Evolutionary conservation across 2,888 invertebrate species (phyloP).

Genomic region (Diplazon laetatorius): DNA sequence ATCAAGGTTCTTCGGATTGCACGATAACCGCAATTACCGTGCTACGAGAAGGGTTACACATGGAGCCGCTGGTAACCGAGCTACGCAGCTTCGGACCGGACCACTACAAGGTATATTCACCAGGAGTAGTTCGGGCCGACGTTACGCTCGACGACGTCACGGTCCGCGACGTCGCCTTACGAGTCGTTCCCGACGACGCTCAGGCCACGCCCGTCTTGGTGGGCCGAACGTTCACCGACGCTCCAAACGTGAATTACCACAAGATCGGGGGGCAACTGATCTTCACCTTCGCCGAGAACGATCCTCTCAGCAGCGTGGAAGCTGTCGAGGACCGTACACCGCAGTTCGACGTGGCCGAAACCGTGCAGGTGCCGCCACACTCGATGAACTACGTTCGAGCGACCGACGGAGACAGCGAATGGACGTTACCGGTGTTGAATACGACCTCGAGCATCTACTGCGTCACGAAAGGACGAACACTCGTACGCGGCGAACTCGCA

Average conservation of each 20-base stretch:
- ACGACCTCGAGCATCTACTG: not conserved
- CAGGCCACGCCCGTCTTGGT: slow-evolving; percentile 48
- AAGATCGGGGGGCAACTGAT: slow-evolving; percentile 29
- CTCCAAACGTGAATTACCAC: slow-evolving; percentile 39
- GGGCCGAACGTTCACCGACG: slow-evolving; percentile 53
- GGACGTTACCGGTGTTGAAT: slow-evolving; percentile 16
- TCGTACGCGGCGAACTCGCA: slow-evolving; percentile 10
- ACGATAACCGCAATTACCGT: slow-evolving; percentile 34
- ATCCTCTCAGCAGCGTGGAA: not conserved
- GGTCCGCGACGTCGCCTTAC: slow-evolving; percentile 23
- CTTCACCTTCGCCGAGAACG: slow-evolving; percentile 8
- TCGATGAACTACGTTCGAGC: slow-evolving; percentile 14
- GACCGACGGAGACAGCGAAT: not conserved
- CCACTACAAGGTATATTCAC: slow-evolving; percentile 28
- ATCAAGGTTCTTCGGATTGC: slow-evolving; percentile 41
- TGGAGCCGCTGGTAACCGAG: slow-evolving; percentile 10
- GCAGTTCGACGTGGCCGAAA: not conserved
- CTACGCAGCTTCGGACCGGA: slow-evolving; percentile 40
- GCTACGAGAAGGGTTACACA: slow-evolving; percentile 5
- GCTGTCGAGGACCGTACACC: not conserved
- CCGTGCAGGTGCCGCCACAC: slow-evolving; percentile 3
- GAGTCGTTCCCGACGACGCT: slow-evolving; percentile 50
- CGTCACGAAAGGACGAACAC: not conserved
- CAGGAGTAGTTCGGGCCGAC: slow-evolving; percentile 24
- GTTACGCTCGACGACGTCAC: slow-evolving; percentile 36